phyloP scores from a whole-genome alignment of 2,888 invertebrate species.

The Minunthozetes semirufus region DNA sequence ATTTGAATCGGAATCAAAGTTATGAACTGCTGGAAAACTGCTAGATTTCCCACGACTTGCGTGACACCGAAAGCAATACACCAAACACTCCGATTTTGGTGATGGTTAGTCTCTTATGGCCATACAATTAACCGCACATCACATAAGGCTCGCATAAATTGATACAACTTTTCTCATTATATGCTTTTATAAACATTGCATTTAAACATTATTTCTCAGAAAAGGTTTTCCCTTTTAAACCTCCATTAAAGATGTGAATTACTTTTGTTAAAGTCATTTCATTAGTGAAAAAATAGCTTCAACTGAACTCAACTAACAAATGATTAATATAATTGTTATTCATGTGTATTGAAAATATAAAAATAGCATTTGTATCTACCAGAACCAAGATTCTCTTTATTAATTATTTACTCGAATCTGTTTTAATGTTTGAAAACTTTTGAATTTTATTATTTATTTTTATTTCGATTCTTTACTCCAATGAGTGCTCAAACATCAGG shows the following conservation, averaged over 20 bases:
- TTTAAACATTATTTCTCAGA: neutral
- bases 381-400: too few relatives aligned
- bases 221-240: constrained; percentile 11
- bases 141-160: too few relatives aligned
- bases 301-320: neutral
- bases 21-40: too few relatives aligned
- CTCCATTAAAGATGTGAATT: neutral
- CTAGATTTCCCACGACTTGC: constrained; percentile 18
- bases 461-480: neutral
- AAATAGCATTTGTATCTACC: too few relatives aligned
- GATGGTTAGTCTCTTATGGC: neutral
- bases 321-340: neutral
- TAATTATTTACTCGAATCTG: too few relatives aligned
- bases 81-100: neutral
- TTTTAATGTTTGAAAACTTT: too few relatives aligned
- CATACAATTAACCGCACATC: too few relatives aligned
- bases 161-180: constrained; percentile 5
- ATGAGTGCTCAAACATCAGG: neutral
- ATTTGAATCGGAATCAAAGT: neutral
- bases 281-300: neutral
- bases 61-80: constrained; percentile 13
- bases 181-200: neutral
- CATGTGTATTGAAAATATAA: neutral
- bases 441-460: too few relatives aligned
- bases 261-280: neutral